These are phyloP conservation scores for Protomyctophum bolini DNA, from an alignment of 2,113 vertebrate genomes.

Conservation along the genomic window DNA sequence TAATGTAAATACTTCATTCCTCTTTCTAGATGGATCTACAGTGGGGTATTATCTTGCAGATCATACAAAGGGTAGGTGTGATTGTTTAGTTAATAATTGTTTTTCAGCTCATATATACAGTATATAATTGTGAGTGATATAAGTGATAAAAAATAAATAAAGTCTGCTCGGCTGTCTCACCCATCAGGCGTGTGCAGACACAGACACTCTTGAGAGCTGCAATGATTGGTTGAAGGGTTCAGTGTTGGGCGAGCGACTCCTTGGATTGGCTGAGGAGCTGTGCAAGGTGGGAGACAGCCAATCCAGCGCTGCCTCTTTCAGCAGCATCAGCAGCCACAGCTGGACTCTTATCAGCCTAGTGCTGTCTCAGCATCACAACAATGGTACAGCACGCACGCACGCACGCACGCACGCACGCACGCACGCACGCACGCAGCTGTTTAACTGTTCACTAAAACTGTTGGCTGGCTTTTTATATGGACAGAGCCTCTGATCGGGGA, in stretches of 20 bases:
- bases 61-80: constrained; percentile 89
- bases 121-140: no score
- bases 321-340: constrained; percentile 77
- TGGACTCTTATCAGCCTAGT: constrained; percentile 91
- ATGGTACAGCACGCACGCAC: constrained; percentile 74
- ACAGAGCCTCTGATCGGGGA: constrained; percentile 89
- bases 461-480: constrained; percentile 15
- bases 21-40: constrained; percentile 84
- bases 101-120: not conserved
- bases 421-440: not conserved
- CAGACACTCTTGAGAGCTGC: constrained; percentile 78
- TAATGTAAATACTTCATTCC: constrained; percentile 24
- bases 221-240: constrained; percentile 90
- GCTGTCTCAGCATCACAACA: constrained; percentile 86
- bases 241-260: constrained; percentile 85
- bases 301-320: constrained; percentile 47
- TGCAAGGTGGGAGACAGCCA: constrained; percentile 78
- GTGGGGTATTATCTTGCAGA: constrained; percentile 86
- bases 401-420: not conserved
- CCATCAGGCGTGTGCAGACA: constrained; percentile 84
- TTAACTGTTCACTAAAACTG: not conserved
- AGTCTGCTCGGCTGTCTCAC: not conserved
- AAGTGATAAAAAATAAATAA: not conserved
- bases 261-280: constrained; percentile 83
- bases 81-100: not conserved